Evolutionary conservation across 2,797 vertebrate species (phyloP), one percentile per base, ranked within the genome.

Genomic region (Apogon hyalosoma): DNA sequence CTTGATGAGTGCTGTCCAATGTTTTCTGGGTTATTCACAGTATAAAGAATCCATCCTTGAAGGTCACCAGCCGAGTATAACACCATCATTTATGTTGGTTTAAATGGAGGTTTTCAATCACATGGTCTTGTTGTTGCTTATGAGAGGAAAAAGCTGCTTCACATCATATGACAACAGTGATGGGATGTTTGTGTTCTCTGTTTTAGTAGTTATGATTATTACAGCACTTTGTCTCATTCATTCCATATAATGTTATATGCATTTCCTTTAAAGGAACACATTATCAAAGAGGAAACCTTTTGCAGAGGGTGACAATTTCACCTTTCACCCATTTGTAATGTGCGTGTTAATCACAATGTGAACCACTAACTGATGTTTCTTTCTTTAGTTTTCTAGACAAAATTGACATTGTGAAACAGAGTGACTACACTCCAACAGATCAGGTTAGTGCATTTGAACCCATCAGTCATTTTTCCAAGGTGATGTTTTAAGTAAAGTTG

Each of bases 391-490:
- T 93, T 85, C 81, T 93, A 77, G 93, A 93, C 71, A 94, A 93
- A 87, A 92, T 93, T 7, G 90, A 93, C 77, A 96, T 97, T 77
- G 96, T 98, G 88, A 97, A 97, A 88, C 97, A 97, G 90, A 96
- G 83, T 3, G 97, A 98, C 81, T 98, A 98, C 48, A 97, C 96
- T 74, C 97, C 97, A 0, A 95, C 96, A 75, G 97, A 98, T 90
- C 97, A 98, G 96, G 97, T 94, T 66, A 40, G 91, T 79, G 13
- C 69, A 54, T 16, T 14, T 19, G 15, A 4, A 38, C 2, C 38
- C 9, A 11, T 14, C 10, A 10, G 43, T 71, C 1, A 57, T 19
- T 33, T 55, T 60, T 14, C 15, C 12, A 48, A 2, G 2, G 1
- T 38, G 41, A 2, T 43, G 6, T 66, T 46, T 54, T 11, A 42